Percentiles rank a stretch among this genome's conserved stretches.
These are phyloP conservation scores for Martes flavigula DNA, from an alignment of 2,797 vertebrate species.

Conservation along the genomic window DNA sequence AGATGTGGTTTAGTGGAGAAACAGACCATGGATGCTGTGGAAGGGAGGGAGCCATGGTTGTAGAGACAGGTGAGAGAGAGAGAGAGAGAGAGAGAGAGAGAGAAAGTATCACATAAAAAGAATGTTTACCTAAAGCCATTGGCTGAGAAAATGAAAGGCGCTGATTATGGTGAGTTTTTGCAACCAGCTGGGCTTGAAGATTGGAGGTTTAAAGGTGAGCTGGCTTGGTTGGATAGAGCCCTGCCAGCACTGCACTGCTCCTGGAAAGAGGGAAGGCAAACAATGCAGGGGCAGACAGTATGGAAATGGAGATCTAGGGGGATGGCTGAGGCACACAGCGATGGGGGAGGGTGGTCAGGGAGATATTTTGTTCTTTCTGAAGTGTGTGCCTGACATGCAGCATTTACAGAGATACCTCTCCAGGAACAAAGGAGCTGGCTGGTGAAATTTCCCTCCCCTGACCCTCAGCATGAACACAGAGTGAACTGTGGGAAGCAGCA, in stretches of 20 bases:
- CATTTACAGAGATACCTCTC: background rate
- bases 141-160: background rate
- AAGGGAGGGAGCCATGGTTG: background rate
- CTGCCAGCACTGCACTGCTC: background rate
- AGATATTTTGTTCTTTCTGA: background rate
- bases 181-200: background rate
- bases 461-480: background rate
- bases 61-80: background rate
- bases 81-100: background rate
- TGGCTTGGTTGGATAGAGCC: background rate
- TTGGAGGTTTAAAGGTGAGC: background rate
- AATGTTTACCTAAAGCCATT: background rate
- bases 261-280: background rate
- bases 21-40: background rate
- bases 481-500: background rate
- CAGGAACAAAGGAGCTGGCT: background rate
- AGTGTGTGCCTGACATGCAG: background rate
- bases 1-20: background rate
- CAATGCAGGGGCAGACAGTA: background rate
- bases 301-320: background rate
- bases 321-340: background rate
- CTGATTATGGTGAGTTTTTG: background rate
- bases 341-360: too few relatives aligned
- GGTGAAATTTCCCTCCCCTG: background rate
- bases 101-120: background rate